These are phyloP conservation scores for Panopea generosa DNA, from an alignment of 2,888 invertebrate genomes.

Conservation along the genomic window DNA sequence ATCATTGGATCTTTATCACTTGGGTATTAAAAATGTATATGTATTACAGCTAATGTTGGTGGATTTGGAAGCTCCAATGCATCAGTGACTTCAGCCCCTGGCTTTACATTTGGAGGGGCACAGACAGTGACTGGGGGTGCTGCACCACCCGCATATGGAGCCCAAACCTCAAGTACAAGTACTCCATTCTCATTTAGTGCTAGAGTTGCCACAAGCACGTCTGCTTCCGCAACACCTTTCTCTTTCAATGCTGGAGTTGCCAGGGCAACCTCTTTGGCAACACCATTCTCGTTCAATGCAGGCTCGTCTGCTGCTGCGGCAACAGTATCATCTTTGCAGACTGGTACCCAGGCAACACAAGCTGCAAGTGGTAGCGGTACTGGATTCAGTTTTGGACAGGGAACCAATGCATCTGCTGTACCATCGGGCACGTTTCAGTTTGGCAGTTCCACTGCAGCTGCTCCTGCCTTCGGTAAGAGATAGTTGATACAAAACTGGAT, in stretches of 20 bases:
- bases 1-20: constrained; percentile 35
- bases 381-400: constrained; percentile 44
- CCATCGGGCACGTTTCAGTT: constrained; percentile 23
- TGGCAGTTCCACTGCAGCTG: constrained; percentile 25
- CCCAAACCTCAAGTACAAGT: too few species aligned
- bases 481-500: too few species aligned
- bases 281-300: constrained; percentile 35
- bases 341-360: background rate
- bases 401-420: constrained; percentile 7
- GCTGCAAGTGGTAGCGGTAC: too few species aligned
- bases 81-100: background rate
- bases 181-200: too few species aligned
- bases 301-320: constrained; percentile 22
- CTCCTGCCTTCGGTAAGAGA: constrained; percentile 44
- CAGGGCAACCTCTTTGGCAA: constrained; percentile 8
- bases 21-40: too few species aligned
- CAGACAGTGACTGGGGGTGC: too few species aligned
- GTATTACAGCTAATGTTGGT: too few species aligned
- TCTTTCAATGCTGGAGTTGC: constrained; percentile 14
- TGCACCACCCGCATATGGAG: too few species aligned
- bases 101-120: background rate
- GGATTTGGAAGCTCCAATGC: background rate
- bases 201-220: too few species aligned
- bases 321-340: constrained; percentile 9
- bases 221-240: too few species aligned